Evolutionary conservation across 2,113 vertebrate genomes (phyloP).

Genomic region (Dermatemys mawii): DNA sequence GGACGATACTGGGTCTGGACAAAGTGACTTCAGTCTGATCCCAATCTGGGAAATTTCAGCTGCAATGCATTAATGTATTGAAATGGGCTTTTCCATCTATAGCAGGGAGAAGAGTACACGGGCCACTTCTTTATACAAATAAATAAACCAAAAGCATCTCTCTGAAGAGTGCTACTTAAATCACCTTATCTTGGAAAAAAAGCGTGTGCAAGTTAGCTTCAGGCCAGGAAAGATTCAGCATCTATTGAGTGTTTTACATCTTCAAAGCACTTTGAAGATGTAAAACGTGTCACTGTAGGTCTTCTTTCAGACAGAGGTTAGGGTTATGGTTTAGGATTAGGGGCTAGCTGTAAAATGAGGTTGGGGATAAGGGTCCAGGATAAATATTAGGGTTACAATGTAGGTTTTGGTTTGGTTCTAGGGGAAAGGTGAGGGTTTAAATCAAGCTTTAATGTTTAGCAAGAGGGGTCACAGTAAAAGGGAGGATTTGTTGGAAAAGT

Average conservation of each 20-base stretch:
- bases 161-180: constrained; percentile 65
- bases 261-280: constrained; percentile 33
- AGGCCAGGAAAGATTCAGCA: not conserved
- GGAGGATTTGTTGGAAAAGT: not conserved
- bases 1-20: not conserved
- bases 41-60: constrained; percentile 49
- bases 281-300: not conserved
- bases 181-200: constrained; percentile 70
- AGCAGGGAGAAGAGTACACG: constrained; percentile 56
- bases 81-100: constrained; percentile 57
- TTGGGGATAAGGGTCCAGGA: not conserved
- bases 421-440: not conserved
- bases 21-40: not conserved
- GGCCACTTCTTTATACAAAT: constrained; percentile 64
- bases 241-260: constrained; percentile 52
- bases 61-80: constrained; percentile 34
- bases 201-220: constrained; percentile 10
- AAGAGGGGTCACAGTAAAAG: not conserved
- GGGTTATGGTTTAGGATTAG: not conserved
- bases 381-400: not conserved
- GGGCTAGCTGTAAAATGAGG: not conserved
- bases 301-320: not conserved
- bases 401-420: not conserved
- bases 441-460: not conserved
- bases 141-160: constrained; percentile 68